Evolutionary conservation across 1,140 invertebrate genomes (phyloP), one percentile per base, ranked within the genome.

Genomic region (Drosophila murphyi): DNA sequence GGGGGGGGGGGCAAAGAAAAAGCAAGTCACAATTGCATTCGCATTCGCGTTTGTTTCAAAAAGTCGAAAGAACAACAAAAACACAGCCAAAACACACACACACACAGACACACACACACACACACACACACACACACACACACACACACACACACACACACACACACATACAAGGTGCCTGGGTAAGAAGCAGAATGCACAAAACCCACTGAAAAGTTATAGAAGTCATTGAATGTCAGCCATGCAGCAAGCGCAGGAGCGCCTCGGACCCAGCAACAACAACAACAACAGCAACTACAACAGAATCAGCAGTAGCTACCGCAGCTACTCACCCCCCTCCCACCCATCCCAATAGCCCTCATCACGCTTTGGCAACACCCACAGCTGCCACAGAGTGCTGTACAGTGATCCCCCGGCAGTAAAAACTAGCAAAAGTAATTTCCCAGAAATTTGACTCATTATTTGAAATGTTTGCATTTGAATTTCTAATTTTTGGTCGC

Each of bases 171-270:
- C 32, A 29, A 43, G 35, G 50, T 20, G 31, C 5, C 57, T n/a
- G 10, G 55, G 39, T 37, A 43, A 52, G 34, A 45, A 37, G 69
- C 77, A 80, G 69, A 78, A 78, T 72, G 62, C 65, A 72, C 67
- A 86, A 79, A 86, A 86, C 82, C 82, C 69, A 87, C 71, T 72
- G 82, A 78, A 89, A 88, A 89, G 85, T 88, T 88, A 68, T 85
- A 83, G 77, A 88, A 88, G 85, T 88, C 83, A 88, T 88, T 89
- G 83, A 89, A 89, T 88, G 83, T 89, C 85, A 89, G 83, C 80
- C 83, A 89, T 89, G 83, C 83, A 80, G 74, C 79, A 87, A 65
- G 56, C 60, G 73, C 29, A 50, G 41, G 31, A 45, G 56, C 5
- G 32, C 35, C 56, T 69, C 55, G 65, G 65, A 69, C 65, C 39